A percentile compares a stretch with the other conserved stretches of the same genome.
These are phyloP conservation scores for Aromia moschata DNA, from an alignment of 2,888 invertebrate species.

Conservation along the genomic window DNA sequence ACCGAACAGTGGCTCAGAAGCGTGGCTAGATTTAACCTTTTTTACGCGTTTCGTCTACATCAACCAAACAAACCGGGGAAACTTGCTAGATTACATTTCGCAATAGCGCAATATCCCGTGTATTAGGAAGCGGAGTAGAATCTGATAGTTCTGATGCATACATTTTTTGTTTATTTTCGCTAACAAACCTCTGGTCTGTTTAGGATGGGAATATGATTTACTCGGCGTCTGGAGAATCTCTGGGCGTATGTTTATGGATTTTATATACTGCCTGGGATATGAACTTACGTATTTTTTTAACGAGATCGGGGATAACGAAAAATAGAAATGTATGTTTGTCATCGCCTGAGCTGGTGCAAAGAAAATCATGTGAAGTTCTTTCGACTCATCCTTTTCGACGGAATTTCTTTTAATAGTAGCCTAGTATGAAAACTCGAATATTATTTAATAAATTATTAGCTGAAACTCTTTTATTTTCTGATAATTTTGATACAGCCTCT, in stretches of 20 bases:
- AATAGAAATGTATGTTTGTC: too few species aligned
- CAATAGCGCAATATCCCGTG: neutral
- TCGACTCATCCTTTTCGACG: too few species aligned
- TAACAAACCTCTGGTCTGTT: conserved; percentile 17
- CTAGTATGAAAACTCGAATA: too few species aligned
- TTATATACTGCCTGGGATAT: neutral
- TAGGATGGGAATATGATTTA: conserved; percentile 30
- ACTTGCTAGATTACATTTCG: neutral
- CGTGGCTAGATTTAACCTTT: neutral
- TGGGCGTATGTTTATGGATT: conserved; percentile 26
- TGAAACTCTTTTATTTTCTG: too few species aligned
- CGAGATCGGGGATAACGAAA: too few species aligned
- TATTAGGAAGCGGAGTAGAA: conserved; percentile 1
- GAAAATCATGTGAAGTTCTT: too few species aligned
- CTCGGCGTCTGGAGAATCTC: conserved; percentile 31
- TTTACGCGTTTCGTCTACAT: neutral
- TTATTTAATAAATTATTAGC: too few species aligned
- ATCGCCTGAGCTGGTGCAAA: too few species aligned
- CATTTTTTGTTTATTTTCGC: conserved; percentile 21
- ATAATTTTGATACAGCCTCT: too few species aligned
- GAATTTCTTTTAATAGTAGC: too few species aligned
- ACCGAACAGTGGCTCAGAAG: neutral
- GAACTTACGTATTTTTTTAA: too few species aligned
- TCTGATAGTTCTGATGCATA: conserved; percentile 9
- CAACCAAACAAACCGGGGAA: neutral